phyloP scores from a whole-genome alignment of 2,797 vertebrate species.

The Oophaga sylvatica region DNA sequence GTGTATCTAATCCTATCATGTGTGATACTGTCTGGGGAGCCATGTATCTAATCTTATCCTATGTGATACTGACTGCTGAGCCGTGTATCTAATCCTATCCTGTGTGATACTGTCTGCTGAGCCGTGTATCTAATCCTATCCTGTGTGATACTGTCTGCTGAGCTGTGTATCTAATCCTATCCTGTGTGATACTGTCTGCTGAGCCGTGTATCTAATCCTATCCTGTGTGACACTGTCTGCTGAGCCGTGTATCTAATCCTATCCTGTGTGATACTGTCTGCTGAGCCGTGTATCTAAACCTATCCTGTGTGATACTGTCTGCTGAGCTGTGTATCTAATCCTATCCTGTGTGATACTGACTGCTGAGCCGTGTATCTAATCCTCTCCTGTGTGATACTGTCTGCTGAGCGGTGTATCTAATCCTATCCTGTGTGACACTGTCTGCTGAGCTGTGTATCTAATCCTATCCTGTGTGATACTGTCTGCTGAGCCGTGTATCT shows the following conservation, averaged over 20 bases:
- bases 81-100: neutral
- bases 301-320: neutral
- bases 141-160: neutral
- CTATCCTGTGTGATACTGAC: too few relatives aligned
- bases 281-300: neutral
- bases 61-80: neutral
- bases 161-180: neutral
- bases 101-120: neutral
- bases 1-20: neutral
- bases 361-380: neutral
- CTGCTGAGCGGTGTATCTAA: neutral
- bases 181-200: neutral
- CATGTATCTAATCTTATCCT: neutral
- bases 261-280: neutral
- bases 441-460: neutral
- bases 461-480: neutral
- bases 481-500: neutral
- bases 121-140: neutral
- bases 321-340: neutral
- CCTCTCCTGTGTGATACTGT: neutral
- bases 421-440: neutral
- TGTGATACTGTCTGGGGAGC: slow-evolving; percentile 1
- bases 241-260: neutral
- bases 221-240: neutral
- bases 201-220: neutral